These are phyloP conservation scores for Leptodirus hochenwartii DNA, from an alignment of 2,888 invertebrate genomes.

Conservation along the genomic window DNA sequence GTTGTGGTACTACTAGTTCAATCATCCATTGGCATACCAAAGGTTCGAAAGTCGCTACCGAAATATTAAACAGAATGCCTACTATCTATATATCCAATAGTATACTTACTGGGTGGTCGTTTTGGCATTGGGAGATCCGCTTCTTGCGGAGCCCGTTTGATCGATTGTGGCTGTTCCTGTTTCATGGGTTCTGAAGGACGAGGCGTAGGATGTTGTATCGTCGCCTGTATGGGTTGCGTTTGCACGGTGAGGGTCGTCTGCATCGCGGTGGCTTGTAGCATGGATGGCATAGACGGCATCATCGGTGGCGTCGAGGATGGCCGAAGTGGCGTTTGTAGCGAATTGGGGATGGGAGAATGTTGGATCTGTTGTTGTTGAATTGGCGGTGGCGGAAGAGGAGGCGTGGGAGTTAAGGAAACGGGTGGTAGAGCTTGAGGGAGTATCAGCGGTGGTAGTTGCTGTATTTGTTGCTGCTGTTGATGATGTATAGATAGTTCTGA, in stretches of 20 bases:
- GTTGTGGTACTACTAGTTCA: too few relatives aligned
- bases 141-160: constrained; percentile 54
- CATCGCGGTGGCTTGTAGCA: constrained; percentile 13
- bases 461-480: constrained; percentile 24
- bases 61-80: too few relatives aligned
- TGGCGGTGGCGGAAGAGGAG: constrained; percentile 6
- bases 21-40: too few relatives aligned
- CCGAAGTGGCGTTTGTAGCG: constrained; percentile 14
- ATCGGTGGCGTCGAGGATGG: constrained; percentile 8
- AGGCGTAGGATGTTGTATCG: constrained; percentile 20
- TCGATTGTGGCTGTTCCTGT: constrained; percentile 21
- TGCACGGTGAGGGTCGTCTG: constrained; percentile 16
- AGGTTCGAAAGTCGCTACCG: too few relatives aligned
- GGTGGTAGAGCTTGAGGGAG: constrained; percentile 14
- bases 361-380: constrained; percentile 25
- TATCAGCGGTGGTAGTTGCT: constrained; percentile 6
- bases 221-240: constrained; percentile 20
- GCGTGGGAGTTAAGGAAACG: constrained; percentile 15
- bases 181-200: constrained; percentile 18
- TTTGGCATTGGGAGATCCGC: constrained; percentile 59
- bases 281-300: too few relatives aligned
- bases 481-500: constrained; percentile 8
- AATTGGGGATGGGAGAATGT: constrained; percentile 11
- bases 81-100: too few relatives aligned
- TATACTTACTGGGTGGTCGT: constrained; percentile 59